Conservation (phyloP, 1,140 invertebrate species). For the Cryptotermes secundus region DNA sequence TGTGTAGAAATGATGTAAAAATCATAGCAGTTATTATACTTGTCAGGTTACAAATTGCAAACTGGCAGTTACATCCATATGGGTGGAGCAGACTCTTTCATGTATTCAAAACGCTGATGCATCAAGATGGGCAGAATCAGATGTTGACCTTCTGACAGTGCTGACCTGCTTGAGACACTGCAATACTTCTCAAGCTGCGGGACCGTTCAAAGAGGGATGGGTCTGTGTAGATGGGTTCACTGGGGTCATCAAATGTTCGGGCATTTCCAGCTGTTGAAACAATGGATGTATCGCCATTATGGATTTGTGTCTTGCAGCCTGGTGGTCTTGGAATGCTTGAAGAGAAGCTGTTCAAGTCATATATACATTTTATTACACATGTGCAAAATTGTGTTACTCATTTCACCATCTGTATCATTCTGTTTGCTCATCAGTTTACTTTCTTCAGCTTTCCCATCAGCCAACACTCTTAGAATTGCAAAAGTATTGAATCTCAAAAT, state of each 20-base stretch:
- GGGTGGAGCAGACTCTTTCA: neutral
- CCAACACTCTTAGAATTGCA: too few species aligned
- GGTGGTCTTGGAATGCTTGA: neutral
- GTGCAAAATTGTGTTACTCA: too few species aligned
- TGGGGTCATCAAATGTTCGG: constrained; percentile 62
- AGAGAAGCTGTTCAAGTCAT: neutral
- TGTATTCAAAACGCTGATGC: neutral
- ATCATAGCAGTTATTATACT: neutral
- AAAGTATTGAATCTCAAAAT: too few species aligned
- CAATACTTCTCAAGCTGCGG: constrained; percentile 59
- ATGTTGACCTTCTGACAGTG: constrained; percentile 18
- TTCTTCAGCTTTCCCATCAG: too few species aligned
- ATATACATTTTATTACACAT: neutral
- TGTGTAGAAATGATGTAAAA: neutral
- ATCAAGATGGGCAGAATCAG: neutral
- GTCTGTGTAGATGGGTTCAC: constrained; percentile 90
- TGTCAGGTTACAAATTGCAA: neutral
- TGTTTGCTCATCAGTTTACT: too few species aligned
- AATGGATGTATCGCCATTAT: neutral
- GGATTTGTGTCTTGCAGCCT: neutral
- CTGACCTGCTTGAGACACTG: constrained; percentile 40
- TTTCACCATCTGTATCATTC: too few species aligned
- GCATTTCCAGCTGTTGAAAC: constrained; percentile 2
- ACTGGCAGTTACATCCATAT: neutral
- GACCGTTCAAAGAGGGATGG: constrained; percentile 86